Evolutionary conservation across 2,113 vertebrate genomes (phyloP).

Genomic region (Apodemus speciosus): DNA sequence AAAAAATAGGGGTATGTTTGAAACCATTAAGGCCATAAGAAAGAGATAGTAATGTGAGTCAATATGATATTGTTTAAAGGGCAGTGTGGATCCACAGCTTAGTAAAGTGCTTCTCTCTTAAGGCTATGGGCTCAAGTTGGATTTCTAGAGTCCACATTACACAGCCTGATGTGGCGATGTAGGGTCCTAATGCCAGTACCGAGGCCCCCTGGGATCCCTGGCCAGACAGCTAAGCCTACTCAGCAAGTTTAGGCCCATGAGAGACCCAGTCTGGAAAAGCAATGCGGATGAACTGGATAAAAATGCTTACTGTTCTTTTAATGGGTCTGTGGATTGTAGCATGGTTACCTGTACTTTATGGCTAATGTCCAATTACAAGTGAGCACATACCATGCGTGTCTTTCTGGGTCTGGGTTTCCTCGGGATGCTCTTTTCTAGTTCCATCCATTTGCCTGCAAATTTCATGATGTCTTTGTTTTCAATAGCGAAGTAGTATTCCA

Average conservation of each 20-base stretch:
- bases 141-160: neutral
- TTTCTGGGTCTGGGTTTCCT: no score
- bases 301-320: neutral
- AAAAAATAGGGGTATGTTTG: neutral
- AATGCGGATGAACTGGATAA: neutral
- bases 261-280: neutral
- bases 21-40: conserved; percentile 2
- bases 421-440: no score
- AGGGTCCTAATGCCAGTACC: neutral
- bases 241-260: neutral
- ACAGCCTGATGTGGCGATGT: neutral
- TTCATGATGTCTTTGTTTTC: no score
- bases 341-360: no score
- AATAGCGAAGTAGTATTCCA: no score
- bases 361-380: no score
- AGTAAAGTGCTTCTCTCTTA: neutral
- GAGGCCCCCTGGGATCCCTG: neutral
- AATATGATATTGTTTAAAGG: neutral
- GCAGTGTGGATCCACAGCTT: neutral
- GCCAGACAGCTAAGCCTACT: no score
- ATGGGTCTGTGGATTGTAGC: no score
- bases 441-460: no score
- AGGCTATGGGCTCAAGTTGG: neutral
- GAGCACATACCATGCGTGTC: no score
- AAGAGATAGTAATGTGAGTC: neutral